phyloP scores from a whole-genome alignment of 2,888 invertebrate species.

The Hydriomena furcata region DNA sequence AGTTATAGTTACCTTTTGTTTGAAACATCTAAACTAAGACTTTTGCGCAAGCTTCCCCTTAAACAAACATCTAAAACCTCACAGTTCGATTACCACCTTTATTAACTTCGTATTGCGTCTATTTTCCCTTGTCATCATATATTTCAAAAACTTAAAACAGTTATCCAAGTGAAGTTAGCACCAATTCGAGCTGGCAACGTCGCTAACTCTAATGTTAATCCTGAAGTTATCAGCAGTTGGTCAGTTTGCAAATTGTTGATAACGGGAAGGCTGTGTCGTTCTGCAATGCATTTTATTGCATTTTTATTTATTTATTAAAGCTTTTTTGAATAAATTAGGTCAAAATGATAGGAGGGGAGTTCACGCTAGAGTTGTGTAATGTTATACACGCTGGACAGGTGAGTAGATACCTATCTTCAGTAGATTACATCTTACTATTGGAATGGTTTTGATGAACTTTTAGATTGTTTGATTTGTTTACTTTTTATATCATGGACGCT shows the following conservation, averaged over 20 bases:
- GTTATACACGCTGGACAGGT: constrained; percentile 95
- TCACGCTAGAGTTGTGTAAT: constrained; percentile 93
- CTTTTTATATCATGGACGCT: no score
- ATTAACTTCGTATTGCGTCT: neutral
- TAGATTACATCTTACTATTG: neutral
- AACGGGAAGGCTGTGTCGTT: constrained; percentile 50
- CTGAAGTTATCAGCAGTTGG: constrained; percentile 62
- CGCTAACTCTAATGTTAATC: constrained; percentile 44
- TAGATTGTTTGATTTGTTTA: no score
- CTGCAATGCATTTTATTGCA: constrained; percentile 43
- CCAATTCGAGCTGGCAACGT: constrained; percentile 64
- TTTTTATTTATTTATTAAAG: constrained; percentile 39
- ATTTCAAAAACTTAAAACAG: constrained; percentile 50
- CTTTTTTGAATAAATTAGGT: constrained; percentile 29
- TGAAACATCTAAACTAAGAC: no score
- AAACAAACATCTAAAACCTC: constrained; percentile 23
- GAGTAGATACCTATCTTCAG: constrained; percentile 46
- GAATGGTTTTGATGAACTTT: no score
- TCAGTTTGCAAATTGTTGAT: constrained; percentile 53
- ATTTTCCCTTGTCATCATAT: constrained; percentile 26
- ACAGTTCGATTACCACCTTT: constrained; percentile 2
- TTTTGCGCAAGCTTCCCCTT: constrained; percentile 38
- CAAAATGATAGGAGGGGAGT: constrained; percentile 92
- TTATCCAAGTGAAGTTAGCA: constrained; percentile 56
- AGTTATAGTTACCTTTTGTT: no score